Evolutionary conservation across 92 coral and sea anemone species (phyloP).

Genomic region (Ricordea florida): DNA sequence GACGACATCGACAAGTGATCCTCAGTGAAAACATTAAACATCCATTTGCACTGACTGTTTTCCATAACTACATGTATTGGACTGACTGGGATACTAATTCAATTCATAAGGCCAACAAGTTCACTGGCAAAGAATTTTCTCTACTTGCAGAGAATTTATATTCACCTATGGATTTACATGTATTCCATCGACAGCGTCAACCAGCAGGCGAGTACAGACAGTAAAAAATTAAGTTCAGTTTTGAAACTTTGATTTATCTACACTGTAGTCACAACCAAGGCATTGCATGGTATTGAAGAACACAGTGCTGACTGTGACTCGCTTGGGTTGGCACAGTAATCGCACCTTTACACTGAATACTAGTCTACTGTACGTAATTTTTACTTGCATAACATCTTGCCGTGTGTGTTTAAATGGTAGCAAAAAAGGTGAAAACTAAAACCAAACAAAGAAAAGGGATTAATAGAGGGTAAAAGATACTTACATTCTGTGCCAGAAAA

Average conservation of each 20-base stretch:
- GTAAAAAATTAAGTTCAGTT: neutral
- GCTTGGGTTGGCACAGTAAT: too few species aligned
- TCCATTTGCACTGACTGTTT: constrained; percentile 85
- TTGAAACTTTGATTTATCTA: neutral
- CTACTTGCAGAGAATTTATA: constrained; percentile 55
- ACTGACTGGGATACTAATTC: constrained; percentile 70
- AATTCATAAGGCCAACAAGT: constrained; percentile 85
- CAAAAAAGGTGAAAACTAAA: too few species aligned
- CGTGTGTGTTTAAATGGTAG: too few species aligned
- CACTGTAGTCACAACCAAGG: too few species aligned
- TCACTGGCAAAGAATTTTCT: constrained; percentile 70
- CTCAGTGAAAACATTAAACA: constrained; percentile 56
- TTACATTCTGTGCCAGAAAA: too few species aligned
- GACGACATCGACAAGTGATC: constrained; percentile 62
- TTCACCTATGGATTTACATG: constrained; percentile 82
- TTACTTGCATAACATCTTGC: too few species aligned
- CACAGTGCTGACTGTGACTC: too few species aligned
- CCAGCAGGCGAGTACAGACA: constrained; percentile 56
- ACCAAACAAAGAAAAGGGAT: too few species aligned
- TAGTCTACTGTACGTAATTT: too few species aligned
- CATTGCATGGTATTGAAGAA: too few species aligned
- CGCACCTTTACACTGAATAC: too few species aligned
- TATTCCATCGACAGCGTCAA: constrained; percentile 78
- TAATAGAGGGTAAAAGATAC: too few species aligned
- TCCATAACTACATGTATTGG: constrained; percentile 88